Percentiles rank a stretch among this genome's conserved stretches.
phyloP scores from a whole-genome alignment of 2,888 invertebrate genomes.

The Nomada hirtipes region DNA sequence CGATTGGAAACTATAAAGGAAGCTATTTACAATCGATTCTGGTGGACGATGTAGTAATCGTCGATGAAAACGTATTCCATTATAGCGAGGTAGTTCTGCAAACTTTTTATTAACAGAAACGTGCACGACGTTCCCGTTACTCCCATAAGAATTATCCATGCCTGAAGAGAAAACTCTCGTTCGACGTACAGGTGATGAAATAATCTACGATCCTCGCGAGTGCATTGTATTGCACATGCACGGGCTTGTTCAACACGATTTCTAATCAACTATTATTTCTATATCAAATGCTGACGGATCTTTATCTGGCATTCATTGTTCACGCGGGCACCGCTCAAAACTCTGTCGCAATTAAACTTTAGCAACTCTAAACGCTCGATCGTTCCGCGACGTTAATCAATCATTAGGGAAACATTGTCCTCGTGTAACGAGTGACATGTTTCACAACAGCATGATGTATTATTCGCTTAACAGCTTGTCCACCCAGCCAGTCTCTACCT shows the following conservation, averaged over 20 bases:
- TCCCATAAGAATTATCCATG: not conserved
- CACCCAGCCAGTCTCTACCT: slow-evolving; percentile 59
- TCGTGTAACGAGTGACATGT: slow-evolving; percentile 69
- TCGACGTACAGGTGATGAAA: not conserved
- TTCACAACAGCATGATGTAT: slow-evolving; percentile 68
- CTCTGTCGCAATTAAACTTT: not conserved
- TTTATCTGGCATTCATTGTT: not conserved
- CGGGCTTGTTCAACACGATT: not conserved
- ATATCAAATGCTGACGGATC: not conserved
- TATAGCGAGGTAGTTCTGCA: not conserved
- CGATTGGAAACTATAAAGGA: not conserved
- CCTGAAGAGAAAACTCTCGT: not conserved
- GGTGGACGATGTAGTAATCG: not conserved
- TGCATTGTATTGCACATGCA: not conserved
- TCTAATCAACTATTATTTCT: not conserved
- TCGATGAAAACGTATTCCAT: slow-evolving; percentile 4
- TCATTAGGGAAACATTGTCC: slow-evolving; percentile 62
- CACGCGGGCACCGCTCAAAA: not conserved
- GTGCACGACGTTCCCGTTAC: not conserved
- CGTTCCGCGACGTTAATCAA: not conserved
- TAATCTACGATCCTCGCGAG: not conserved
- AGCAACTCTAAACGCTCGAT: not conserved
- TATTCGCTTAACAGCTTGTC: slow-evolving; percentile 65
- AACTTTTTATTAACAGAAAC: not conserved
- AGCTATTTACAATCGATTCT: not conserved